These are phyloP conservation scores for Drosophila nigromelanica DNA, from an alignment of 1,140 invertebrate genomes.

Conservation along the genomic window DNA sequence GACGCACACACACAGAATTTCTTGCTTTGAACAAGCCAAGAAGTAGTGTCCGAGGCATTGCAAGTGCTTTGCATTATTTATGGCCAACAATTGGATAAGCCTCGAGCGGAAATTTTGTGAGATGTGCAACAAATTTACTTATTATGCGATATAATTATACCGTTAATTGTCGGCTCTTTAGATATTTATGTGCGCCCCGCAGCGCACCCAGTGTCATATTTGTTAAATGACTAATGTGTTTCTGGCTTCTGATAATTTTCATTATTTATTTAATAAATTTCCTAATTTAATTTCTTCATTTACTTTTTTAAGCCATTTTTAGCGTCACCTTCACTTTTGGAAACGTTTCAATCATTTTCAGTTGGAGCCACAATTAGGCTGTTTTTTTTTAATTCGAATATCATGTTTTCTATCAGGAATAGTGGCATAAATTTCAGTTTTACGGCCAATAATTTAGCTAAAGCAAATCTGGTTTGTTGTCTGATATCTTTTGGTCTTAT, in stretches of 20 bases:
- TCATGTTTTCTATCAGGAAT: constrained; percentile 45
- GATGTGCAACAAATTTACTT: constrained; percentile 52
- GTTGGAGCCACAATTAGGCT: constrained; percentile 20
- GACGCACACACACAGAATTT: constrained; percentile 1
- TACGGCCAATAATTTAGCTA: constrained; percentile 1
- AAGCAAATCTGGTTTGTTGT: constrained; percentile 29
- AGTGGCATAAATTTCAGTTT: constrained; percentile 49
- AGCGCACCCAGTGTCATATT: constrained; percentile 9
- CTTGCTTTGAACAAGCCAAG: constrained; percentile 28
- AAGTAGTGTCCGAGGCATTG: constrained; percentile 29
- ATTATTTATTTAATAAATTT: not conserved
- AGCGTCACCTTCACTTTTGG: constrained; percentile 3
- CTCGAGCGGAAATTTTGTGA: constrained; percentile 19
- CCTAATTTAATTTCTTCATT: not conserved
- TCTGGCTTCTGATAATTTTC: not conserved
- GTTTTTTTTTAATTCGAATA: constrained; percentile 50
- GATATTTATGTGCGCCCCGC: constrained; percentile 48
- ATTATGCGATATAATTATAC: constrained; percentile 59
- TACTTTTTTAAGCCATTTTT: constrained; percentile 12
- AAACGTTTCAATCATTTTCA: constrained; percentile 25
- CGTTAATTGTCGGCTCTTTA: constrained; percentile 55
- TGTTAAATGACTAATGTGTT: constrained; percentile 4
- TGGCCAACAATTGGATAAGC: constrained; percentile 46
- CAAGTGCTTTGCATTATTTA: constrained; percentile 56
- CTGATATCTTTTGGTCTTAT: constrained; percentile 8